Evolutionary conservation across 2,888 invertebrate genomes (phyloP).

Genomic region (Coleophora flavipennella): DNA sequence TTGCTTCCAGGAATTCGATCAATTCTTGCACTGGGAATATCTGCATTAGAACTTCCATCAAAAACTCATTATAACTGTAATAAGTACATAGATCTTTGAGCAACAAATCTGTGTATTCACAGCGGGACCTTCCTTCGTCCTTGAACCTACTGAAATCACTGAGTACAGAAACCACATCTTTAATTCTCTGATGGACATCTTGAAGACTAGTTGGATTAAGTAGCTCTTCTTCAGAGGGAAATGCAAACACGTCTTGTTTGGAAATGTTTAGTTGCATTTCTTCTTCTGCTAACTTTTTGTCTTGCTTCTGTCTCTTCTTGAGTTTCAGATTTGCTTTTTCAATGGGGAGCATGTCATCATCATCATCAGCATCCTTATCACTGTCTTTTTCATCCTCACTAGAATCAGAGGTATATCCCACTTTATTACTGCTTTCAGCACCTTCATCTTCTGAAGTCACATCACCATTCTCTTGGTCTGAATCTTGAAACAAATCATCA

Average conservation of each 20-base stretch:
- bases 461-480: conserved; percentile 48
- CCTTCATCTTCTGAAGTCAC: conserved; percentile 45
- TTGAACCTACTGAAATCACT: conserved; percentile 83
- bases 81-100: conserved; percentile 90
- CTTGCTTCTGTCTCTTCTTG: conserved; percentile 79
- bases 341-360: conserved; percentile 85
- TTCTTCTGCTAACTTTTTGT: conserved; percentile 81
- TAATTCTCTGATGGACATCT: conserved; percentile 90
- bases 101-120: conserved; percentile 87
- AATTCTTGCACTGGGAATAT: conserved; percentile 90
- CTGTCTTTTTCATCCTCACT: conserved; percentile 38
- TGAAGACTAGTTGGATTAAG: conserved; percentile 82
- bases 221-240: conserved; percentile 84
- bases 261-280: conserved; percentile 87
- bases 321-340: conserved; percentile 87
- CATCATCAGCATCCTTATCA: conserved; percentile 52
- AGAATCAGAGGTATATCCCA: conserved; percentile 49
- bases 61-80: conserved; percentile 96
- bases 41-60: conserved; percentile 94
- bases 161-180: conserved; percentile 85
- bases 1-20: conserved; percentile 95
- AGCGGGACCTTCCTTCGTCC: conserved; percentile 78
- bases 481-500: conserved; percentile 68
- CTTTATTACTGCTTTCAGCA: conserved; percentile 29
- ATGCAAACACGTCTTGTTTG: conserved; percentile 82